Evolutionary conservation across 92 coral and sea anemone species (phyloP), one percentile per base, ranked within the genome.

Genomic region (Zoanthus sansibaricus): DNA sequence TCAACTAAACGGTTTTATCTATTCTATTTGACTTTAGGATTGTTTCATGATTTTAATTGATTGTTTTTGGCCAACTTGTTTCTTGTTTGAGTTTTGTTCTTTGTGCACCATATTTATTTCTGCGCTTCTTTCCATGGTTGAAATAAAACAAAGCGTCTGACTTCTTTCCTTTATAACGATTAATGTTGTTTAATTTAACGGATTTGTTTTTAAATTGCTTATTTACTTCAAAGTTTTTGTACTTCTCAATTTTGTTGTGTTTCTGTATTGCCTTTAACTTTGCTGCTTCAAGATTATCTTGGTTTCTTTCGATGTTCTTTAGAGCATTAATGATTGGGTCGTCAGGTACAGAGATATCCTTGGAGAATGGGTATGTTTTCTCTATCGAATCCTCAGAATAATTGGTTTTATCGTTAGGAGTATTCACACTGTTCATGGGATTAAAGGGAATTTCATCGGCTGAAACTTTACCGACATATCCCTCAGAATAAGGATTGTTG

Each of bases 291-390:
- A 88, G 88, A 49, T 59, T 49, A 64, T 83, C 89, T 42, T 94
- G 95, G 11, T 92, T 87, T 15, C 86, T 88, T 18, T 86, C 95
- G 12, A 94, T 90, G 12, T 71, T 90, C 71, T 94, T 93, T 9
- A 94, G 94, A 30, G 93, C 94, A 32, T 78, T 89, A 58, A 94
- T 90, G 9, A 93, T 84, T 14, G 98, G 98, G 72, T 94, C 98
- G 68, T 92, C 94, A 13, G 85, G 85, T 13, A 80, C 85, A 12
- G 85, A 66, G 67, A 80, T 80, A 12, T 80, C 74, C 47, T 80
- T 80, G 1, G 73, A 64, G 47, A 80, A 46, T 61, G 85, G 75
- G 14, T 64, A 64, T 21, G 75, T n/a, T 72, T 46, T 67, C 15
- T 37, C 37, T 10, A 72, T 10, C 10, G 66, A 16, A 15, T 80